phyloP scores from a whole-genome alignment of 2,888 invertebrate genomes.

The Mimachlamys varia region DNA sequence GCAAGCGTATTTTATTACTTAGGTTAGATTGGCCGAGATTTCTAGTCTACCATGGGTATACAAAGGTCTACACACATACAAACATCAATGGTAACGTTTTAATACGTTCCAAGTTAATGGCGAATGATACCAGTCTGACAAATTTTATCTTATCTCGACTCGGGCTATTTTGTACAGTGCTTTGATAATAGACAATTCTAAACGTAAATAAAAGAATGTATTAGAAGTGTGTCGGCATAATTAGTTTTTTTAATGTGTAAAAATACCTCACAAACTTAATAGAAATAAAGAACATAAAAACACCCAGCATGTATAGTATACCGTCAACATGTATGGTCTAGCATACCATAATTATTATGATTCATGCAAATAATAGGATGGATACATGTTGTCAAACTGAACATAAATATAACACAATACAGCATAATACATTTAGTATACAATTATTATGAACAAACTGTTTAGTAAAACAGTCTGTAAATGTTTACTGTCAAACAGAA shows the following conservation, averaged over 20 bases:
- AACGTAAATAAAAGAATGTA: not conserved
- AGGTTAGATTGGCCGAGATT: slow-evolving; percentile 1
- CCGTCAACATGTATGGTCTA: not conserved
- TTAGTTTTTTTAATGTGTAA: no score
- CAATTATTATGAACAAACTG: no score
- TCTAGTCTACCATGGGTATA: slow-evolving; percentile 14
- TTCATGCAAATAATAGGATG: no score
- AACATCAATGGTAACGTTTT: slow-evolving; percentile 19
- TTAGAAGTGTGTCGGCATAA: not conserved
- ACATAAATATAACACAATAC: no score
- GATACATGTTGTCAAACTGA: not conserved
- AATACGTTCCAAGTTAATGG: not conserved
- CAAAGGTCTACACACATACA: not conserved
- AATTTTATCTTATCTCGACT: slow-evolving; percentile 20
- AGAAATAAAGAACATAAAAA: not conserved
- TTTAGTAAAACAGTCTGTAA: not conserved
- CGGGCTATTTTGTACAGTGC: not conserved
- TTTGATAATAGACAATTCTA: slow-evolving; percentile 23
- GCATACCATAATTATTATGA: not conserved
- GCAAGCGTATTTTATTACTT: slow-evolving; percentile 29
- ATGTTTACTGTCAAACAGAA: no score
- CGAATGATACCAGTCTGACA: slow-evolving; percentile 27
- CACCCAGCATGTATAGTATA: not conserved
- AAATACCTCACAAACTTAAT: not conserved
- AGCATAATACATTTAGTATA: no score